phyloP scores from a whole-genome alignment of 2,888 invertebrate genomes.

The Antheraea yamamai region DNA sequence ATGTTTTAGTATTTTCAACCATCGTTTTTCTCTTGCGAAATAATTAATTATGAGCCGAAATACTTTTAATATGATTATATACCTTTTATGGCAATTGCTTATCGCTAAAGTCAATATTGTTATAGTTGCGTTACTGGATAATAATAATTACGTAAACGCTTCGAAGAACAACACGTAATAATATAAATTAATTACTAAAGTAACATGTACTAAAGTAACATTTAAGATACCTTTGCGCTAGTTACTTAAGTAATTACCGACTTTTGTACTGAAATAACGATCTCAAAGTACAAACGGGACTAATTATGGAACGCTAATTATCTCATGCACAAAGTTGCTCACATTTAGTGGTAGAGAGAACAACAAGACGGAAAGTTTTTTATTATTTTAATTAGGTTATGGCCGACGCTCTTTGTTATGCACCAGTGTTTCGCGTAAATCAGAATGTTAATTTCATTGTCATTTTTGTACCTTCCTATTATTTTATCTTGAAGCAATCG shows the following conservation, averaged over 20 bases:
- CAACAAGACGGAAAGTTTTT: constrained; percentile 36
- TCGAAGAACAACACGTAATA: background rate
- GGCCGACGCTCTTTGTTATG: constrained; percentile 1
- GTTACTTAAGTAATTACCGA: constrained; percentile 18
- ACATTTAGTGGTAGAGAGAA: constrained; percentile 33
- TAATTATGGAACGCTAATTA: constrained; percentile 50
- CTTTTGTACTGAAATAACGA: constrained; percentile 31
- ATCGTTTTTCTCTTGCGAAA: no score
- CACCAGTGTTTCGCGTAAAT: background rate
- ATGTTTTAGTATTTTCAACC: no score
- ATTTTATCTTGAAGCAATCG: background rate
- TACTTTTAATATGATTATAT: no score
- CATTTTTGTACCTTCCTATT: background rate
- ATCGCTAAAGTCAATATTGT: no score
- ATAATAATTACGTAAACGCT: background rate
- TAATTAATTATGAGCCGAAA: no score
- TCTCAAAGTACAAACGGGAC: constrained; percentile 33
- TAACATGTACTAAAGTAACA: no score
- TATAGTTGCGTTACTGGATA: no score
- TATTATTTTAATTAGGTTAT: constrained; percentile 29
- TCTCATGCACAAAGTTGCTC: constrained; percentile 35
- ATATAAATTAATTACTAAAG: background rate
- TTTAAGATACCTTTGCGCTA: background rate
- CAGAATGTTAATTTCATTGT: background rate
- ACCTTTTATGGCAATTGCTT: no score